A percentile compares a stretch with the other conserved stretches of the same genome.
Evolutionary conservation across 2,797 vertebrate genomes (phyloP).

Genomic region (Pterois miles): DNA sequence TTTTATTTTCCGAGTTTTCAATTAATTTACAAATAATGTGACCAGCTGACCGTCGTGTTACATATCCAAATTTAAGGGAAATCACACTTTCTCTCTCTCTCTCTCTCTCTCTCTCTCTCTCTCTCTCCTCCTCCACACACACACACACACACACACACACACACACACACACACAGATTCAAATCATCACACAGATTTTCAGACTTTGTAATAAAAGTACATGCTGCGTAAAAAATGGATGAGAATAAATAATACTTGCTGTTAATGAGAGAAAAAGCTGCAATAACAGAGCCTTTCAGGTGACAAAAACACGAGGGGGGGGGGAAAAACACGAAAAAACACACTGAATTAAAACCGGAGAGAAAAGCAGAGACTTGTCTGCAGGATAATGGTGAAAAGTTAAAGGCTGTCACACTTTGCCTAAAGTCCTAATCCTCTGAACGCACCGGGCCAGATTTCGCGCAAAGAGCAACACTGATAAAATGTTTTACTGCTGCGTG

Average conservation of each 20-base stretch:
- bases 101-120: too few relatives aligned
- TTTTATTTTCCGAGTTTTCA: neutral
- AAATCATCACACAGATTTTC: neutral
- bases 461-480: constrained; percentile 10
- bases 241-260: neutral
- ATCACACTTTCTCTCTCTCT: too few relatives aligned
- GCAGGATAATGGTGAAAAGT: constrained; percentile 26
- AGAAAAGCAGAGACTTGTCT: constrained; percentile 11
- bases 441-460: constrained; percentile 1
- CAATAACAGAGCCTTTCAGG: neutral
- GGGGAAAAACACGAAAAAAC: neutral
- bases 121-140: too few relatives aligned
- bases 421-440: constrained; percentile 6
- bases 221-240: neutral
- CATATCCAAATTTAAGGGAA: neutral
- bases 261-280: neutral
- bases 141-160: too few relatives aligned
- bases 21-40: neutral
- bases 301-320: neutral
- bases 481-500: constrained; percentile 11
- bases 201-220: neutral
- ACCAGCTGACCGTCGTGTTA: neutral
- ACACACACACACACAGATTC: too few relatives aligned
- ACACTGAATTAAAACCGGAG: neutral
- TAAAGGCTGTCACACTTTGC: constrained; percentile 30